Percentiles rank a stretch among this genome's conserved stretches.
Conservation (phyloP, 1,140 invertebrate species). For the Camponotus floridanus region DNA sequence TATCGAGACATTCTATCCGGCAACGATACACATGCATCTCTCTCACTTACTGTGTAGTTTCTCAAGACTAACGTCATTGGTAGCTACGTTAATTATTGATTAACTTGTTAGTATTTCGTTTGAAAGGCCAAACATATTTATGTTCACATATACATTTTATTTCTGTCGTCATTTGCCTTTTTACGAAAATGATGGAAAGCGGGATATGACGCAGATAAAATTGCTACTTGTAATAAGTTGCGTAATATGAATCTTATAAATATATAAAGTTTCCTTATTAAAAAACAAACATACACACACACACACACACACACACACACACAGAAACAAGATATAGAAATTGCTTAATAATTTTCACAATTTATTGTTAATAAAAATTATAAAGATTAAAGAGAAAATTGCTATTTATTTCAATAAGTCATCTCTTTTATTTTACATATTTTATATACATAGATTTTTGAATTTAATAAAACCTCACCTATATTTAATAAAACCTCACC, state of each 20-base stretch:
- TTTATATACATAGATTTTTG: too few relatives aligned
- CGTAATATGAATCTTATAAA: not conserved
- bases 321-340: not conserved
- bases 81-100: constrained; percentile 8
- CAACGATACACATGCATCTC: constrained; percentile 51
- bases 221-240: not conserved
- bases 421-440: not conserved
- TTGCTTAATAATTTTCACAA: not conserved
- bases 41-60: constrained; percentile 42
- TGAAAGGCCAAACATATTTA: constrained; percentile 16
- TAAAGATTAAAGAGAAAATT: not conserved
- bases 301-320: not conserved
- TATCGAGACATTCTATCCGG: constrained; percentile 38
- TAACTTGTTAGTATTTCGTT: constrained; percentile 32
- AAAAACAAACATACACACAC: not conserved
- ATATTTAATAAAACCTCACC: constrained; percentile 2
- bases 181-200: not conserved
- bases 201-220: not conserved
- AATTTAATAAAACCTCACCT: too few relatives aligned
- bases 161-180: not conserved
- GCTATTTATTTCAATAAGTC: not conserved
- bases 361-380: too few relatives aligned
- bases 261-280: not conserved
- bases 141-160: not conserved
- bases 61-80: constrained; percentile 46